phyloP scores from a whole-genome alignment of 1,140 invertebrate genomes.

The Leguminivora glycinivorella region DNA sequence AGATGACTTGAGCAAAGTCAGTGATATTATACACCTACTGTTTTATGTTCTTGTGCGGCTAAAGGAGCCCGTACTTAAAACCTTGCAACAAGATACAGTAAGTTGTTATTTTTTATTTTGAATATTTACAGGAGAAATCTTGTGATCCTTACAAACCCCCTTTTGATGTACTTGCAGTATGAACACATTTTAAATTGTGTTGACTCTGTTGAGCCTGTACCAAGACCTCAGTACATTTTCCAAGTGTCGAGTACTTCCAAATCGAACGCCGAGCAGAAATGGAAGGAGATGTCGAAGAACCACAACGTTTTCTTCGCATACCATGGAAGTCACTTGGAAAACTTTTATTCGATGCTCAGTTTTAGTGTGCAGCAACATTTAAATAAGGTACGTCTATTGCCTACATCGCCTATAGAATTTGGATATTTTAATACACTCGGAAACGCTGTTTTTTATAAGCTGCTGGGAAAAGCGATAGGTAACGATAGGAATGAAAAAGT shows the following conservation, averaged over 20 bases:
- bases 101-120: conserved; percentile 39
- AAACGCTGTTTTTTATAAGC: too few species aligned
- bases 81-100: conserved; percentile 78
- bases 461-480: too few species aligned
- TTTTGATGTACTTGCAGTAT: conserved; percentile 72
- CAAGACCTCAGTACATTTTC: conserved; percentile 83
- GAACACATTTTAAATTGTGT: conserved; percentile 77
- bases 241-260: conserved; percentile 80
- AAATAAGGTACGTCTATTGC: conserved; percentile 82
- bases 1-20: conserved; percentile 71
- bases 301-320: conserved; percentile 84
- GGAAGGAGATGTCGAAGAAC: conserved; percentile 78
- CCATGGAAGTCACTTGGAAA: conserved; percentile 89
- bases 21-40: conserved; percentile 79
- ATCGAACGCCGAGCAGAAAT: conserved; percentile 80
- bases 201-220: conserved; percentile 68
- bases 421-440: too few species aligned
- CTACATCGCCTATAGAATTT: conserved; percentile 6
- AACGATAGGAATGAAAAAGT: too few species aligned
- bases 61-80: conserved; percentile 80
- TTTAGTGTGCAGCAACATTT: conserved; percentile 88
- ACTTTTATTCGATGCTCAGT: conserved; percentile 90
- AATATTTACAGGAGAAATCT: conserved; percentile 30
- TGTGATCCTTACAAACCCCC: not conserved
- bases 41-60: conserved; percentile 81